A percentile compares a stretch with the other conserved stretches of the same genome.
Conservation (phyloP, 1,140 invertebrate genomes). For the Pygmarrhopalites habei region DNA sequence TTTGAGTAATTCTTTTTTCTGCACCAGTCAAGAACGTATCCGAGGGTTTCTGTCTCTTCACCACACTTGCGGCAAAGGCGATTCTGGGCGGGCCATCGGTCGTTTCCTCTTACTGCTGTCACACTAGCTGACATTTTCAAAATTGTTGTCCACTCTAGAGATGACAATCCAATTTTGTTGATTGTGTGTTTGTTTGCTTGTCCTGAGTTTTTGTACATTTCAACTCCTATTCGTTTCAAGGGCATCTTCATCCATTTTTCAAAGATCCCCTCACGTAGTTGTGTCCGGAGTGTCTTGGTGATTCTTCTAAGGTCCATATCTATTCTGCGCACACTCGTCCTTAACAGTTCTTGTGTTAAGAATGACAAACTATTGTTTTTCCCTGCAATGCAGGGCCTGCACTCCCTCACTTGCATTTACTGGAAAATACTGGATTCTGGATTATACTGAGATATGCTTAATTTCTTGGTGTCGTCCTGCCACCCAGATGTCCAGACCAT, state of each 20-base stretch:
- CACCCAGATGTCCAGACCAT: too few species aligned
- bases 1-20: background rate
- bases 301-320: too few species aligned
- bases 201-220: background rate
- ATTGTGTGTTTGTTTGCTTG: background rate
- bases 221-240: constrained; percentile 4
- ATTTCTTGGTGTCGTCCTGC: too few species aligned
- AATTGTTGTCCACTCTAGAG: background rate
- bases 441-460: too few species aligned
- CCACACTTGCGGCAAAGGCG: background rate
- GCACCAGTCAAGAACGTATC: background rate
- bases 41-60: constrained; percentile 5
- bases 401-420: too few species aligned
- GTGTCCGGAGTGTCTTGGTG: background rate
- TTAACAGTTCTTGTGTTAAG: too few species aligned
- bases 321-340: too few species aligned
- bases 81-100: background rate
- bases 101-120: background rate
- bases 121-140: constrained; percentile 12
- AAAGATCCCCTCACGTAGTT: background rate
- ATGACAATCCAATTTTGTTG: background rate
- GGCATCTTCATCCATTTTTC: background rate
- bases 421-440: too few species aligned
- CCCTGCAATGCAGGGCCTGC: too few species aligned
- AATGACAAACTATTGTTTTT: too few species aligned